These are phyloP conservation scores for Dendronephthya gigantea DNA, from an alignment of 64 coral and sea anemone species.

Conservation along the genomic window DNA sequence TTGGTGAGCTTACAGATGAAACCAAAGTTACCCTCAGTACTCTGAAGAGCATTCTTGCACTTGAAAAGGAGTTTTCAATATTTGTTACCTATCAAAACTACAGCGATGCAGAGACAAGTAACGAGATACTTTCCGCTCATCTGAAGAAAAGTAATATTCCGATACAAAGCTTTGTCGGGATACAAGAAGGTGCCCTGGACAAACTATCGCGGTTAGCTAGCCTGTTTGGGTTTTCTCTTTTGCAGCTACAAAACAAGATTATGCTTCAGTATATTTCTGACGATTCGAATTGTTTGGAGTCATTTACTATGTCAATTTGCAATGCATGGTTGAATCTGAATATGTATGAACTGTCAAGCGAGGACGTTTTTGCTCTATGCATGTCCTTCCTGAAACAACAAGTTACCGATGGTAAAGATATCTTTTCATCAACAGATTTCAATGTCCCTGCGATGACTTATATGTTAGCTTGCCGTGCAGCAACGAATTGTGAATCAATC, in stretches of 20 bases:
- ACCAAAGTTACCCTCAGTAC: not conserved
- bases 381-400: not conserved
- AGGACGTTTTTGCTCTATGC: not conserved
- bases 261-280: not conserved
- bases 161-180: not conserved
- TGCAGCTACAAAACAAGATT: constrained; percentile 3
- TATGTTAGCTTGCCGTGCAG: not conserved
- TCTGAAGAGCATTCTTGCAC: not conserved
- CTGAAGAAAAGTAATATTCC: not conserved
- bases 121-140: not conserved
- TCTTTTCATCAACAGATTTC: not conserved
- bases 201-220: not conserved
- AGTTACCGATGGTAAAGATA: not conserved
- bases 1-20: not conserved
- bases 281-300: not conserved
- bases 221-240: not conserved
- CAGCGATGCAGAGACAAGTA: not conserved
- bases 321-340: not conserved
- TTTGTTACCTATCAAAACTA: not conserved
- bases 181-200: not conserved
- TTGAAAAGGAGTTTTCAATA: not conserved
- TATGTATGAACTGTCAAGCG: not conserved
- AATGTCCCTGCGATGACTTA: not conserved
- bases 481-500: not conserved
- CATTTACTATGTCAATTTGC: not conserved